phyloP scores from a whole-genome alignment of 2,113 vertebrate genomes.

The Corythoichthys haematopterus region DNA sequence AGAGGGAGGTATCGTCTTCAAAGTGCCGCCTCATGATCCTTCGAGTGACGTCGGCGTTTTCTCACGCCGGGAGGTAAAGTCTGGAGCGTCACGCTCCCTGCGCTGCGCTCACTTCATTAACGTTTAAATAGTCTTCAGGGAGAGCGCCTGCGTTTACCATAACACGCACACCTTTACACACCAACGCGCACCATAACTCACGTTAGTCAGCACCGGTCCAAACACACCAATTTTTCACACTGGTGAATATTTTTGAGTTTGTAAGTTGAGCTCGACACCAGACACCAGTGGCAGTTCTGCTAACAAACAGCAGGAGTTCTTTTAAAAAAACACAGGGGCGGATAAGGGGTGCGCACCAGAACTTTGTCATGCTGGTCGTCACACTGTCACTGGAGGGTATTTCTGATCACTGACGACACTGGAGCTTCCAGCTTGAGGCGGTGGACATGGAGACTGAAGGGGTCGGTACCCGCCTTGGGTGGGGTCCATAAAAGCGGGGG shows the following conservation, averaged over 20 bases:
- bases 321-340: background rate
- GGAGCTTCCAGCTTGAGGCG: conserved; percentile 51
- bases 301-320: background rate
- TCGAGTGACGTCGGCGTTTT: background rate
- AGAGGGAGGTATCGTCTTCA: conserved; percentile 55
- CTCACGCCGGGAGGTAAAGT: conserved; percentile 12
- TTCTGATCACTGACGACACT: conserved; percentile 82
- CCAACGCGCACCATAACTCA: conserved; percentile 56
- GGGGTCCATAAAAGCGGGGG: conserved; percentile 80
- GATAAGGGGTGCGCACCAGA: background rate
- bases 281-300: background rate
- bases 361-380: conserved; percentile 49
- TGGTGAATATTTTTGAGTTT: conserved; percentile 19
- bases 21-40: conserved; percentile 31
- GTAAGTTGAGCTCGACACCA: conserved; percentile 28
- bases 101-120: conserved; percentile 74
- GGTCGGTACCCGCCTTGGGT: conserved; percentile 84
- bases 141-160: conserved; percentile 73
- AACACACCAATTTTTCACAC: conserved; percentile 28
- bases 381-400: conserved; percentile 90
- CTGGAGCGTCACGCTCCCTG: conserved; percentile 69
- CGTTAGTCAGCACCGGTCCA: conserved; percentile 38
- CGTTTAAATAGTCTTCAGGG: conserved; percentile 68
- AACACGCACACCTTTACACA: conserved; percentile 39
- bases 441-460: conserved; percentile 86